Conservation (phyloP, 2,888 invertebrate species). For the Epirrhoe alternata region DNA sequence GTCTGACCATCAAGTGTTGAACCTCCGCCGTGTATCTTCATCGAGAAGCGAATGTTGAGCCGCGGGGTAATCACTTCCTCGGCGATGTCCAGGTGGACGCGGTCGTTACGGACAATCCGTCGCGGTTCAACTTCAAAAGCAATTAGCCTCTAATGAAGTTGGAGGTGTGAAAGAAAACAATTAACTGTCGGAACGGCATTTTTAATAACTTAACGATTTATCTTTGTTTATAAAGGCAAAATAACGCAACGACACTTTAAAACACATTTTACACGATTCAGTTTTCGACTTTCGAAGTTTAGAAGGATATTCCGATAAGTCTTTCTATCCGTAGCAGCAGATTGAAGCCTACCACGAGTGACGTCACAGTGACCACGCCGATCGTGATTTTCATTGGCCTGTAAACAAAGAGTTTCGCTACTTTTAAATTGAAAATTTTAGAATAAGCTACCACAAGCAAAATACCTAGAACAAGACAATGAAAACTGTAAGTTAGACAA, state of each 20-base stretch:
- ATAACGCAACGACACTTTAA: not conserved
- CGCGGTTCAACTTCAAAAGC: conserved; percentile 54
- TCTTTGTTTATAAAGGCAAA: not conserved
- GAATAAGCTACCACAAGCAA: not conserved
- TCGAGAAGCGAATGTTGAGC: conserved; percentile 56
- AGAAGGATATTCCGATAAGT: conserved; percentile 48
- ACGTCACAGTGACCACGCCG: conserved; percentile 69
- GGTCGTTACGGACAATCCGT: conserved; percentile 61
- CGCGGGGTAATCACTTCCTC: conserved; percentile 63
- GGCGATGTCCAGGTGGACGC: conserved; percentile 61
- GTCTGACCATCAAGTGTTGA: conserved; percentile 65
- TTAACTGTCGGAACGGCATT: conserved; percentile 29
- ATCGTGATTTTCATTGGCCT: conserved; percentile 80
- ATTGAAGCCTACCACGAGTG: conserved; percentile 69
- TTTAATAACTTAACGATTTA: conserved; percentile 35
- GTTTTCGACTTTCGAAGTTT: conserved; percentile 1
- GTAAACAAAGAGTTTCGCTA: conserved; percentile 13
- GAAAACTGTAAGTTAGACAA: not conserved
- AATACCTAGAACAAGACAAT: not conserved
- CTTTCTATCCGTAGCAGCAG: conserved; percentile 64
- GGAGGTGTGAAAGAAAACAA: conserved; percentile 39
- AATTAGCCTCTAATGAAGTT: conserved; percentile 51
- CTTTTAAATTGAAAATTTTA: not conserved
- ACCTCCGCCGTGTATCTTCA: conserved; percentile 69
- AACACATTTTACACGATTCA: not conserved